These are phyloP conservation scores for Xiphophorus maculatus DNA, from an alignment of 2,113 vertebrate species.

Conservation along the genomic window DNA sequence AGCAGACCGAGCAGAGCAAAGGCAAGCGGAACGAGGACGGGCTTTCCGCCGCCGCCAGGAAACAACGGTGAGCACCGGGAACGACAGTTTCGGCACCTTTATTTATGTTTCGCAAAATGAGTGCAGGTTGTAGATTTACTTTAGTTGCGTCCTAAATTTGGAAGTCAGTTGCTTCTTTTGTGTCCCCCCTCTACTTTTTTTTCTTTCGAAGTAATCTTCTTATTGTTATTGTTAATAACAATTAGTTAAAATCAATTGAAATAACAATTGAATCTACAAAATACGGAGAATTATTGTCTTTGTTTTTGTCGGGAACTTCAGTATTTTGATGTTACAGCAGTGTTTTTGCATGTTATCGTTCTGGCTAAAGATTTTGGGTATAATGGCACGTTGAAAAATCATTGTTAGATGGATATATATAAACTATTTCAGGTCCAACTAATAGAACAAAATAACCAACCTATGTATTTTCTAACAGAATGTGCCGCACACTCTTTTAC, in stretches of 20 bases:
- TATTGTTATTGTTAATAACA: too few relatives aligned
- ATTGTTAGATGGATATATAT: background rate
- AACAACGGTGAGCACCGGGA: conserved; percentile 81
- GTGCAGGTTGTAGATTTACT: too few relatives aligned
- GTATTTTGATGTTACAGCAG: background rate
- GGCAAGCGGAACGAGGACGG: conserved; percentile 87
- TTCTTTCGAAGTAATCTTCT: too few relatives aligned
- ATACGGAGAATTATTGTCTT: background rate
- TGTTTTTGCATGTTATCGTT: background rate
- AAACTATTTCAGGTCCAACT: too few relatives aligned
- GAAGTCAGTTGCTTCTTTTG: too few relatives aligned
- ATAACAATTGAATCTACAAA: background rate
- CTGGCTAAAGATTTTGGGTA: background rate
- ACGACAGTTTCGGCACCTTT: background rate
- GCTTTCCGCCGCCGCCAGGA: conserved; percentile 88
- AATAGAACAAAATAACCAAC: too few relatives aligned
- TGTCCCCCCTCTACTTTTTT: too few relatives aligned
- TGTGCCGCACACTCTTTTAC: background rate
- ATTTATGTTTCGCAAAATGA: too few relatives aligned
- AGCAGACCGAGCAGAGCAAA: conserved; percentile 80
- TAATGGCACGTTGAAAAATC: background rate
- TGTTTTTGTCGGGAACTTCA: background rate
- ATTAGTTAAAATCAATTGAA: background rate
- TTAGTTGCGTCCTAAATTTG: too few relatives aligned
- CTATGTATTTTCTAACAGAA: background rate